phyloP scores from a whole-genome alignment of 2,888 invertebrate species.

The Hypolimnas misippus region DNA sequence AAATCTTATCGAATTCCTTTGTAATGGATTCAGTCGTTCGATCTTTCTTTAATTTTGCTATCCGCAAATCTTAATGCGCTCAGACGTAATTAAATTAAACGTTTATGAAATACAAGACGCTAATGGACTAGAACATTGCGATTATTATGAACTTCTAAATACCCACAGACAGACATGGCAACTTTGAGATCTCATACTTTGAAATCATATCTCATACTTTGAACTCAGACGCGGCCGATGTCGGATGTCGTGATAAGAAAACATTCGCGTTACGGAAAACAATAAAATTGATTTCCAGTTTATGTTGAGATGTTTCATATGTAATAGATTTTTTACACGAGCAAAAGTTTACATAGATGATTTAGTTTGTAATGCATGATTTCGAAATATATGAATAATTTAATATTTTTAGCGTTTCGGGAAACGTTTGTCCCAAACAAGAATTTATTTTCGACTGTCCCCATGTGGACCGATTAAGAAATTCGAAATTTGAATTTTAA shows the following conservation, averaged over 20 bases:
- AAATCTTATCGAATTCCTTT: too few species aligned
- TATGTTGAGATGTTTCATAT: constrained; percentile 22
- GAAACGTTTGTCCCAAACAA: not conserved
- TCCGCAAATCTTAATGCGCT: too few species aligned
- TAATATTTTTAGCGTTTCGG: not conserved
- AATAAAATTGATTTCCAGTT: constrained; percentile 27
- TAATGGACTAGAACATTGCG: too few species aligned
- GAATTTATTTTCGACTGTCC: not conserved
- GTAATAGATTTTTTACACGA: constrained; percentile 33
- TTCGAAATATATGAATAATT: constrained; percentile 1
- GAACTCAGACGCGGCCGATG: not conserved
- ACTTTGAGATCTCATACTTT: not conserved
- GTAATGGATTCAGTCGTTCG: too few species aligned
- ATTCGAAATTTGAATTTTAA: not conserved
- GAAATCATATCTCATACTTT: not conserved
- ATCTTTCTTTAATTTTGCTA: too few species aligned
- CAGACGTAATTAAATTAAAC: too few species aligned
- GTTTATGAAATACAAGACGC: too few species aligned
- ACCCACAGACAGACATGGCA: too few species aligned
- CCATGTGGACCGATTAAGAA: not conserved
- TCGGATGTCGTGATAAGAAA: constrained; percentile 19
- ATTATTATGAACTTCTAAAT: too few species aligned
- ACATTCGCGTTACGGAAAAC: constrained; percentile 28
- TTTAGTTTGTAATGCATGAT: not conserved
- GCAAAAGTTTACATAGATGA: constrained; percentile 12